Evolutionary conservation across 1,140 invertebrate genomes (phyloP).

Genomic region (Asbolus verrucosus): DNA sequence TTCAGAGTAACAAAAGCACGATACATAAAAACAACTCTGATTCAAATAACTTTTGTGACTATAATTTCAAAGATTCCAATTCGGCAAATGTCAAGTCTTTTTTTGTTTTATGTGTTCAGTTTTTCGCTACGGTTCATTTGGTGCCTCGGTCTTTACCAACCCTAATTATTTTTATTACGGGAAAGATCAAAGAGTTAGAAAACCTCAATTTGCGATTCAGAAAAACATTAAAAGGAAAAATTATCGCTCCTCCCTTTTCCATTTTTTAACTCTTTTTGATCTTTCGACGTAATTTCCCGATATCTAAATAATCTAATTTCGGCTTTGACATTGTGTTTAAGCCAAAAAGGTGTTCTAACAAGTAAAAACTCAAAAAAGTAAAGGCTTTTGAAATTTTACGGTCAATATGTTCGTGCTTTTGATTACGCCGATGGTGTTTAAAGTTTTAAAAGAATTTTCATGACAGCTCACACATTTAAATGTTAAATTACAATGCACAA

Average conservation of each 20-base stretch:
- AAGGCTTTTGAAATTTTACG: constrained; percentile 14
- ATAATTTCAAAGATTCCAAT: not conserved
- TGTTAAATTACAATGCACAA: constrained; percentile 23
- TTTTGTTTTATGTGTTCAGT: not conserved
- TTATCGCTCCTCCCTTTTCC: constrained; percentile 12
- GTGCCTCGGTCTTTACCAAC: not conserved
- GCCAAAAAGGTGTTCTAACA: not conserved
- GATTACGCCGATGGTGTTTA: constrained; percentile 3
- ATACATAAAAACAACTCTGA: too few relatives aligned
- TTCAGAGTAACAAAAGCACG: too few relatives aligned
- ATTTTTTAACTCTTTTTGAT: constrained; percentile 19
- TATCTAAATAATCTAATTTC: constrained; percentile 33
- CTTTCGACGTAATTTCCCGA: constrained; percentile 12
- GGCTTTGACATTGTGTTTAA: constrained; percentile 7
- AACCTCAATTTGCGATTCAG: constrained; percentile 20
- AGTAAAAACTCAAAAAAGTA: constrained; percentile 1
- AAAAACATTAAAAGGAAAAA: constrained; percentile 15
- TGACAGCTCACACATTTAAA: constrained; percentile 21
- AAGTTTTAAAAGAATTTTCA: constrained; percentile 34
- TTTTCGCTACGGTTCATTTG: constrained; percentile 8
- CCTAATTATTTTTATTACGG: constrained; percentile 24
- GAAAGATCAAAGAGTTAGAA: constrained; percentile 19
- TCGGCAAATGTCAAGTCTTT: not conserved
- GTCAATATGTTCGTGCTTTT: constrained; percentile 22
- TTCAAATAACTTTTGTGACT: too few relatives aligned